A percentile compares a stretch with the other conserved stretches of the same genome.
Evolutionary conservation across 2,797 vertebrate genomes (phyloP).

Genomic region (Perodicticus potto): DNA sequence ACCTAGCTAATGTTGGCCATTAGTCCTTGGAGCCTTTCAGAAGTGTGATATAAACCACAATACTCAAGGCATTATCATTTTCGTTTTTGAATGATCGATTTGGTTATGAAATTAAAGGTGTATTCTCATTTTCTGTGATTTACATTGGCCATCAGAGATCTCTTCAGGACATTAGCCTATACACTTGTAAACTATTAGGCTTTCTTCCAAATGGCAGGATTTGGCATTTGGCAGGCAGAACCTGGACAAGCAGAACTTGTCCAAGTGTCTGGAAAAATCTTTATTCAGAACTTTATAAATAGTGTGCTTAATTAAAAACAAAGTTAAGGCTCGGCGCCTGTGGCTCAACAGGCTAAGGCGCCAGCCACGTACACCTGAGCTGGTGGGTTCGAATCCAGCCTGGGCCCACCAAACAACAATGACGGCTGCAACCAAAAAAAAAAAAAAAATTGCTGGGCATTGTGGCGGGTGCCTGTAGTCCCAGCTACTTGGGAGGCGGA

Average conservation of each 20-base stretch:
- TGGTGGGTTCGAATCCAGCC: too few relatives aligned
- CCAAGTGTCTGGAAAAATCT: slow-evolving; percentile 63
- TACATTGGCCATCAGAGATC: neutral
- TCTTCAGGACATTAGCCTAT: neutral
- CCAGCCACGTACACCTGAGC: too few relatives aligned
- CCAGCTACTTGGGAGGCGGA: too few relatives aligned
- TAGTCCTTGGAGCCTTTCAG: neutral
- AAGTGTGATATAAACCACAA: neutral
- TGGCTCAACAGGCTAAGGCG: too few relatives aligned
- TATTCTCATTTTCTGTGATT: neutral
- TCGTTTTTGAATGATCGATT: neutral
- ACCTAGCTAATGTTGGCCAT: neutral
- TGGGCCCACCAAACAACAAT: too few relatives aligned
- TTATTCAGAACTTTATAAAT: slow-evolving; percentile 57
- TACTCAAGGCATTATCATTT: neutral
- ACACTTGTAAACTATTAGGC: neutral
- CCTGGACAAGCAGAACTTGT: neutral
- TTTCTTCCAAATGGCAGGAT: slow-evolving; percentile 43
- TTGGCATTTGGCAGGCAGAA: slow-evolving; percentile 61
- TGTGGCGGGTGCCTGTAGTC: too few relatives aligned
- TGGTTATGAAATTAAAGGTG: slow-evolving; percentile 43
- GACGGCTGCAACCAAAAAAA: too few relatives aligned
- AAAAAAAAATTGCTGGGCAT: too few relatives aligned
- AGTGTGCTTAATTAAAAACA: slow-evolving; percentile 68
- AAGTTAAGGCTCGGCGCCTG: too few relatives aligned